phyloP scores from a whole-genome alignment of 1,140 invertebrate species.

The Heterodera carotae region DNA sequence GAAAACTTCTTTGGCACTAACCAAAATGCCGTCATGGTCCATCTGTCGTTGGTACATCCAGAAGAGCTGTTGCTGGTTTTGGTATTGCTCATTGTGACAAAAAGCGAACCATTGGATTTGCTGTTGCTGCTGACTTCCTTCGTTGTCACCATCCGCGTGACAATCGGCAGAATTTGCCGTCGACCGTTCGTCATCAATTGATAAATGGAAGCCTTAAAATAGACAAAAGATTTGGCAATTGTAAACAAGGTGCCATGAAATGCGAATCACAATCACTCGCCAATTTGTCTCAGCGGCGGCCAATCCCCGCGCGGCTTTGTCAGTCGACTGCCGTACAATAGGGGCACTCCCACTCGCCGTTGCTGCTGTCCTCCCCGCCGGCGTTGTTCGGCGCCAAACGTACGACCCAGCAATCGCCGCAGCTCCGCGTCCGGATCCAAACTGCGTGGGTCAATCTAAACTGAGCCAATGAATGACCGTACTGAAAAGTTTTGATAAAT shows the following conservation, averaged over 20 bases:
- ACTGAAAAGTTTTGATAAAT: too few relatives aligned
- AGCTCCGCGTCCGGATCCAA: conserved; percentile 37
- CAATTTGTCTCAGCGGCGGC: conserved; percentile 29
- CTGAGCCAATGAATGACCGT: background rate
- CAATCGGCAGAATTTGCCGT: background rate
- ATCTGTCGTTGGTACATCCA: conserved; percentile 31
- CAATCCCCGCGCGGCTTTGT: conserved; percentile 29
- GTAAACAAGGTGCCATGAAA: too few relatives aligned
- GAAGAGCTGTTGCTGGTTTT: conserved; percentile 42
- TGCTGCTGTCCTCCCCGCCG: conserved; percentile 23
- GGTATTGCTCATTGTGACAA: conserved; percentile 33
- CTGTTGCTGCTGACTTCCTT: background rate
- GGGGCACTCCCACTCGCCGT: background rate
- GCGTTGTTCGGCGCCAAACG: conserved; percentile 34
- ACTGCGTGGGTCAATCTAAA: conserved; percentile 28
- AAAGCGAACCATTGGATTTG: conserved; percentile 41
- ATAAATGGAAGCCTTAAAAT: conserved; percentile 15
- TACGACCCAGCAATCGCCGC: conserved; percentile 35
- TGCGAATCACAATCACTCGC: too few relatives aligned
- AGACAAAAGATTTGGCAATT: too few relatives aligned
- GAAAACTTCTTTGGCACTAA: conserved; percentile 25
- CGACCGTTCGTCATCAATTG: background rate
- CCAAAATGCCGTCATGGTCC: conserved; percentile 39
- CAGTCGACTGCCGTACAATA: conserved; percentile 15
- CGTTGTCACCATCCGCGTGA: background rate